A percentile compares a stretch with the other conserved stretches of the same genome.
Conservation (phyloP, 2,888 invertebrate species). For the Rhimphoctona megacephalus region DNA sequence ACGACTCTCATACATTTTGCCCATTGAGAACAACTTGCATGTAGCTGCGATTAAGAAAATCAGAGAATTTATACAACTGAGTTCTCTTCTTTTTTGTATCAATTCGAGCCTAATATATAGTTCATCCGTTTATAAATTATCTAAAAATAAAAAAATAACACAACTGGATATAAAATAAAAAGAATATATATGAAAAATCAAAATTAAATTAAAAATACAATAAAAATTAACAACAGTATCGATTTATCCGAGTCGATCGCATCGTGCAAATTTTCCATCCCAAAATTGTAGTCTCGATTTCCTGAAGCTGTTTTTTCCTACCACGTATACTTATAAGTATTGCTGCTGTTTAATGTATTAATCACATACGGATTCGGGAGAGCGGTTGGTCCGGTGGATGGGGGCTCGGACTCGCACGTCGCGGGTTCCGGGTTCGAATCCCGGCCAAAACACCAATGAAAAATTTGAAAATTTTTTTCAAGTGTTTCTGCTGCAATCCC, state of each 20-base stretch:
- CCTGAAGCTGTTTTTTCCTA: background rate
- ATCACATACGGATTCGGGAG: constrained; percentile 11
- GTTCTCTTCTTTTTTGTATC: background rate
- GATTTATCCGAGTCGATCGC: background rate
- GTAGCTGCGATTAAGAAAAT: constrained; percentile 5
- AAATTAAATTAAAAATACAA: background rate
- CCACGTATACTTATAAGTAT: background rate
- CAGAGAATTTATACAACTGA: background rate
- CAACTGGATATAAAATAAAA: background rate
- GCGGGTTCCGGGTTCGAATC: too few relatives aligned
- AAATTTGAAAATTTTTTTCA: too few relatives aligned
- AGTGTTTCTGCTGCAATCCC: too few relatives aligned
- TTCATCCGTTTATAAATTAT: background rate
- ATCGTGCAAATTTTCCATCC: background rate
- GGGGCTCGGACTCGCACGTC: too few relatives aligned
- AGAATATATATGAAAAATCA: background rate
- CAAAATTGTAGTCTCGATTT: background rate
- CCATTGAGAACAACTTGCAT: background rate
- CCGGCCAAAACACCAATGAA: too few relatives aligned
- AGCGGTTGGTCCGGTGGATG: too few relatives aligned
- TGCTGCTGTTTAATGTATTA: background rate
- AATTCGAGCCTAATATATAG: background rate
- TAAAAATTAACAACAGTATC: background rate
- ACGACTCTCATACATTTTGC: constrained; percentile 46
- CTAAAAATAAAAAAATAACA: background rate